Conservation (phyloP, 2,797 vertebrate species). For the Enteromius fasciolatus region DNA sequence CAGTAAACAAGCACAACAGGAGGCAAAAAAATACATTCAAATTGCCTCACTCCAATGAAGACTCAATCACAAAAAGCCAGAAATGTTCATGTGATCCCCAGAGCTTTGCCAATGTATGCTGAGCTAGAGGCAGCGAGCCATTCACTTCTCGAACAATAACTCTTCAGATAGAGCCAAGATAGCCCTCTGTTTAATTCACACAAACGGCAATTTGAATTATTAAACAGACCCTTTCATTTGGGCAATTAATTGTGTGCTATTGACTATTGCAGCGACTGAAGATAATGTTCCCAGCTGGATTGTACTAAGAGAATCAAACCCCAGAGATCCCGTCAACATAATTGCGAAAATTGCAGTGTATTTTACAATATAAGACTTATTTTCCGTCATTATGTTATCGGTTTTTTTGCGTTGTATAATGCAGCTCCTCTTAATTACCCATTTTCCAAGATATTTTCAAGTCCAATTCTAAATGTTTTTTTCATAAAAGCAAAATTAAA, state of each 20-base stretch:
- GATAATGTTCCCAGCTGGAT: conserved; percentile 55
- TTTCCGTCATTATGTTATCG: conserved; percentile 55
- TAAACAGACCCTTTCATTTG: conserved; percentile 62
- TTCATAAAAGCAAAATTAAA: conserved; percentile 7
- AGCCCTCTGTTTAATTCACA: conserved; percentile 63
- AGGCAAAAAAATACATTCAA: conserved; percentile 50
- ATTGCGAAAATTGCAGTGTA: conserved; percentile 51
- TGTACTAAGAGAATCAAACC: conserved; percentile 53
- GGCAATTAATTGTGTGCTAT: conserved; percentile 62
- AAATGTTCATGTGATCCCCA: conserved; percentile 44
- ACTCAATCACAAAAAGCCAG: conserved; percentile 46
- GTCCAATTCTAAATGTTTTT: not conserved
- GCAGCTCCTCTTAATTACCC: conserved; percentile 50
- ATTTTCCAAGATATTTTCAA: conserved; percentile 44
- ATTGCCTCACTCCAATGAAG: conserved; percentile 38
- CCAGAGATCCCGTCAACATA: conserved; percentile 52
- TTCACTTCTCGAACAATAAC: conserved; percentile 52
- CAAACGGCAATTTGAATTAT: conserved; percentile 64
- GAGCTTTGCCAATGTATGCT: conserved; percentile 39
- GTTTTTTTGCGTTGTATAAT: conserved; percentile 32
- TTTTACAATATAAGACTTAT: conserved; percentile 56
- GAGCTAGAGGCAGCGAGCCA: conserved; percentile 31
- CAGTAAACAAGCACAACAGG: conserved; percentile 52
- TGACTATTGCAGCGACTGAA: conserved; percentile 52
- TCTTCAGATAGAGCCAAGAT: conserved; percentile 57